Percentiles rank a stretch among this genome's conserved stretches.
phyloP scores from a whole-genome alignment of 2,888 invertebrate genomes.

The Pachycephus smyrnensis region DNA sequence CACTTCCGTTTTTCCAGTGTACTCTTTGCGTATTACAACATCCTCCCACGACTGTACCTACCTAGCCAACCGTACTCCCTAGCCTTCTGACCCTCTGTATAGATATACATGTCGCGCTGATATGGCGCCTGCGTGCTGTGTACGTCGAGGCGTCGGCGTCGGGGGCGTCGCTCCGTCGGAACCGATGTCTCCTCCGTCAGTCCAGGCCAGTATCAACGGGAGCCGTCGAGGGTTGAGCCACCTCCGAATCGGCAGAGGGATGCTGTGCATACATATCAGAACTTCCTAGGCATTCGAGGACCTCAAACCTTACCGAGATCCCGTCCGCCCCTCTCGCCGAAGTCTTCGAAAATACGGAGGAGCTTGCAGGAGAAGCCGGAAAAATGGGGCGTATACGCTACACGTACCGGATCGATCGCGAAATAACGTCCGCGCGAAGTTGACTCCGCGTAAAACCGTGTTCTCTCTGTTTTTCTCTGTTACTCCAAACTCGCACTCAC shows the following conservation, averaged over 20 bases:
- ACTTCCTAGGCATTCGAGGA: slow-evolving; percentile 13
- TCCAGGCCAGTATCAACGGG: slow-evolving; percentile 58
- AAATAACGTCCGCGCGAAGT: slow-evolving; percentile 49
- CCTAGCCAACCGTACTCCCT: slow-evolving; percentile 7
- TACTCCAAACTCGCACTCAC: background rate
- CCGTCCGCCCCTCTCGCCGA: slow-evolving; percentile 8
- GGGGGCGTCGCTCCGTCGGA: slow-evolving; percentile 61
- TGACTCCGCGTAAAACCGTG: background rate
- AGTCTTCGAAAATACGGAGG: slow-evolving; percentile 10
- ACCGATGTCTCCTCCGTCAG: slow-evolving; percentile 50
- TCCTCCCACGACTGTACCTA: slow-evolving; percentile 4
- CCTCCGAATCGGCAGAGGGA: slow-evolving; percentile 28
- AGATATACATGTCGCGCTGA: slow-evolving; percentile 3
- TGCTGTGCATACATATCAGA: slow-evolving; percentile 23
- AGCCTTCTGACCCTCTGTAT: slow-evolving; percentile 1
- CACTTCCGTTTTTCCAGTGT: background rate
- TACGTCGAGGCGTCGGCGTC: slow-evolving; percentile 56
- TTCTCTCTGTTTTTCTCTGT: background rate
- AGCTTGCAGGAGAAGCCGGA: slow-evolving; percentile 24
- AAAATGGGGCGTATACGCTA: slow-evolving; percentile 60
- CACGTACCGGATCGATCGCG: slow-evolving; percentile 60
- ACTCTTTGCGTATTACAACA: slow-evolving; percentile 8
- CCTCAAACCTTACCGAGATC: background rate
- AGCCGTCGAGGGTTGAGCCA: slow-evolving; percentile 52
- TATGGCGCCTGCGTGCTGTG: slow-evolving; percentile 41